phyloP scores from a whole-genome alignment of 2,797 vertebrate genomes.

The Sandelia bainsii region DNA sequence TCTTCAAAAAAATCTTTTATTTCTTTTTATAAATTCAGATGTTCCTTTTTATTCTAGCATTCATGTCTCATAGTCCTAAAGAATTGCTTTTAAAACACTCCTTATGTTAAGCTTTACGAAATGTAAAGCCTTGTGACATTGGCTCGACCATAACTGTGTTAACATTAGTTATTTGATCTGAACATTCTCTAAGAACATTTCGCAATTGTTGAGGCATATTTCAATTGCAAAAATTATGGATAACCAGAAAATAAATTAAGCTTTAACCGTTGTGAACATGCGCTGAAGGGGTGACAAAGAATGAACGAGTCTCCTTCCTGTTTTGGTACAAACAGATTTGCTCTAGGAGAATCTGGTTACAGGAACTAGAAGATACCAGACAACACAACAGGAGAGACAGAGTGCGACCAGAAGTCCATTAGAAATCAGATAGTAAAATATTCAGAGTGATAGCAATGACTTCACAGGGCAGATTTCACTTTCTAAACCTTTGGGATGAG shows the following conservation, averaged over 20 bases:
- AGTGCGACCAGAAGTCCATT: background rate
- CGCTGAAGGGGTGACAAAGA: constrained; percentile 8
- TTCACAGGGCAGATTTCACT: constrained; percentile 65
- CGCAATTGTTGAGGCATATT: background rate
- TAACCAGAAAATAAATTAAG: background rate
- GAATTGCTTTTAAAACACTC: background rate
- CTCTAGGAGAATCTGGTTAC: constrained; percentile 21
- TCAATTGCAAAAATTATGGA: background rate
- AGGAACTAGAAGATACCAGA: constrained; percentile 43
- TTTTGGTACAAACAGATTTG: constrained; percentile 79
- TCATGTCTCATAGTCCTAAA: background rate
- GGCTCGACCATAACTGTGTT: too few species aligned
- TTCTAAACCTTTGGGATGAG: constrained; percentile 77
- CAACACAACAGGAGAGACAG: constrained; percentile 13
- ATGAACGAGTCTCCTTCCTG: constrained; percentile 52
- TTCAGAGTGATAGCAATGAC: constrained; percentile 50
- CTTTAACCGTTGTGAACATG: constrained; percentile 7
- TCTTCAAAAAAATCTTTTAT: background rate
- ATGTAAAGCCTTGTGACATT: background rate
- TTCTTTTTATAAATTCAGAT: background rate
- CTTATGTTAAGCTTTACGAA: background rate
- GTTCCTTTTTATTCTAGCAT: background rate
- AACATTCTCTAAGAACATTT: background rate
- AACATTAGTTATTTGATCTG: background rate
- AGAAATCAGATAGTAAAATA: background rate